Percentiles rank a stretch among this genome's conserved stretches.
phyloP scores from a whole-genome alignment of 2,888 invertebrate genomes.

The Phaedon cochleariae region DNA sequence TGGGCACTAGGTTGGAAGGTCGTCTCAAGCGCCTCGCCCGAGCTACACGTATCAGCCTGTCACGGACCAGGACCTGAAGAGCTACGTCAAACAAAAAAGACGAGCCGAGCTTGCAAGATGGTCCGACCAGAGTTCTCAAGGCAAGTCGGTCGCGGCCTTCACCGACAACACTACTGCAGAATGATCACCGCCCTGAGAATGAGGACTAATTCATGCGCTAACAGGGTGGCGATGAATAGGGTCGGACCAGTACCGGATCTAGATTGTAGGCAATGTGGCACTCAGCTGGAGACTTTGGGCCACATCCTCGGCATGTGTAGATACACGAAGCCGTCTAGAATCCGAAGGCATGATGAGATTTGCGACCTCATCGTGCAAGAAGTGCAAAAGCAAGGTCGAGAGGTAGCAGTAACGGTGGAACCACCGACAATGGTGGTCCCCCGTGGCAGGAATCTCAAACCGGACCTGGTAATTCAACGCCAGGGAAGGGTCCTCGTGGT shows the following conservation, averaged over 20 bases:
- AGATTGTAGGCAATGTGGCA: constrained; percentile 47
- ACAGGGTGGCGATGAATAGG: constrained; percentile 44
- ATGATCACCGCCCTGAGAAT: constrained; percentile 47
- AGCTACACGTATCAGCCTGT: too few relatives aligned
- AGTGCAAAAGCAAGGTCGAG: constrained; percentile 21
- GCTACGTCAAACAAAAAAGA: constrained; percentile 25
- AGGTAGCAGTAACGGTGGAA: constrained; percentile 34
- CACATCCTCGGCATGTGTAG: constrained; percentile 46
- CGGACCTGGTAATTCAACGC: constrained; percentile 44
- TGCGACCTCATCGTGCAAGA: constrained; percentile 37
- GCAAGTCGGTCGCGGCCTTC: too few relatives aligned
- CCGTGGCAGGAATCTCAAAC: constrained; percentile 44
- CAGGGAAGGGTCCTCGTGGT: constrained; percentile 45
- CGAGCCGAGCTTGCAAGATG: too few relatives aligned
- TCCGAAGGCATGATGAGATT: constrained; percentile 45
- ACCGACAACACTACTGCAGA: too few relatives aligned
- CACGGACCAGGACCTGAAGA: background rate
- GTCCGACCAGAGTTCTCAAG: constrained; percentile 43
- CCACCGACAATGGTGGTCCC: constrained; percentile 23
- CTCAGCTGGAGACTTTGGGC: constrained; percentile 51
- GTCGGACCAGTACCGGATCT: constrained; percentile 41
- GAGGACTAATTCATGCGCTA: constrained; percentile 48
- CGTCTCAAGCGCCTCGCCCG: constrained; percentile 13
- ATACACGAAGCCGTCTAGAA: constrained; percentile 41
- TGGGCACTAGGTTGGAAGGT: constrained; percentile 49